Evolutionary conservation across 2,888 invertebrate genomes (phyloP).

Genomic region (Leptopterna dolabrata): DNA sequence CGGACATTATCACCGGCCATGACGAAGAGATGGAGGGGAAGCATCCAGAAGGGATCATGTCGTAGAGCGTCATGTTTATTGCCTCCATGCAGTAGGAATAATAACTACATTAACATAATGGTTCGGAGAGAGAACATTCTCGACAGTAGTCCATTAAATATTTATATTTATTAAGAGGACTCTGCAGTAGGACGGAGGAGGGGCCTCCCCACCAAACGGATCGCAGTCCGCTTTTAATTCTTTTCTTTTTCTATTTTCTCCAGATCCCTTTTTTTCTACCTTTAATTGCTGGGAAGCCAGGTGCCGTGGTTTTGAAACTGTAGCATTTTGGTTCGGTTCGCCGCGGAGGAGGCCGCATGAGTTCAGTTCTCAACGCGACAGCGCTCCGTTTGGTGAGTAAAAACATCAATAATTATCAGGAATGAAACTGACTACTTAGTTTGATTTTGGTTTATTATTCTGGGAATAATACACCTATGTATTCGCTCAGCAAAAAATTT

Average conservation of each 20-base stretch:
- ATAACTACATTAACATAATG: constrained; percentile 53
- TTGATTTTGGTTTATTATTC: too few relatives aligned
- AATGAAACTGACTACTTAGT: too few relatives aligned
- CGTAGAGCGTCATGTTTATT: constrained; percentile 47
- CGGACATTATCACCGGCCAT: constrained; percentile 14
- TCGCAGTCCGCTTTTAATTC: constrained; percentile 9
- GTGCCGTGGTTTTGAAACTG: constrained; percentile 21
- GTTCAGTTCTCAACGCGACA: background rate
- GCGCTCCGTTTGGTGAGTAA: background rate
- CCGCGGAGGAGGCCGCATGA: background rate
- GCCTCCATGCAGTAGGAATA: constrained; percentile 36
- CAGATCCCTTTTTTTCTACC: background rate
- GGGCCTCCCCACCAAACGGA: background rate
- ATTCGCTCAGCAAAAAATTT: too few relatives aligned
- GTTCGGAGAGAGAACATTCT: background rate
- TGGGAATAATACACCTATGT: too few relatives aligned
- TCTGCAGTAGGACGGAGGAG: background rate
- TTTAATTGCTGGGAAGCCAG: constrained; percentile 27
- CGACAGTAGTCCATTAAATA: constrained; percentile 52
- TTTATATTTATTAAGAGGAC: constrained; percentile 47
- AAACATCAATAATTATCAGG: too few relatives aligned
- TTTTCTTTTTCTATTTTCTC: background rate
- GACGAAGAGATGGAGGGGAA: background rate
- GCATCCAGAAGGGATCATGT: constrained; percentile 30
- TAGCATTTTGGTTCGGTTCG: constrained; percentile 6